Conservation (phyloP, 2,888 invertebrate genomes). For the Athalia rosae region DNA sequence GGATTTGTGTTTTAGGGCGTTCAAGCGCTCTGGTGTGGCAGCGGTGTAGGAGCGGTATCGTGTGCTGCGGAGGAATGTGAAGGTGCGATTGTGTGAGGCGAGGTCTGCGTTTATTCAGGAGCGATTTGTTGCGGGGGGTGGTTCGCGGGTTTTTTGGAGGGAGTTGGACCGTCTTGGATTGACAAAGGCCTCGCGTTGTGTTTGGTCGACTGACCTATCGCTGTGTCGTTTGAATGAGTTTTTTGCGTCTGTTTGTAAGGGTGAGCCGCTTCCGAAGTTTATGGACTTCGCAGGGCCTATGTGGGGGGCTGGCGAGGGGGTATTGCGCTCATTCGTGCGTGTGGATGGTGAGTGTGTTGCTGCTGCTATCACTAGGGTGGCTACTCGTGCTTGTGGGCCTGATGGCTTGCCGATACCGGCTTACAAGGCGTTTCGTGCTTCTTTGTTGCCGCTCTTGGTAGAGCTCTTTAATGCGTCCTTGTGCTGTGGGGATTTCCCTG, state of each 20-base stretch:
- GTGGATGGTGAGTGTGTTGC: not conserved
- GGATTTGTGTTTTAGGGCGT: not conserved
- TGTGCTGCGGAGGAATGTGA: not conserved
- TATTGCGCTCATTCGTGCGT: too few species aligned
- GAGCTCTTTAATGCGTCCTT: constrained; percentile 33
- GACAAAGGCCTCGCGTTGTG: not conserved
- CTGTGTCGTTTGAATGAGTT: not conserved
- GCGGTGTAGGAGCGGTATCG: not conserved
- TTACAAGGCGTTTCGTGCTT: not conserved
- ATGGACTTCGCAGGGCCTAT: not conserved
- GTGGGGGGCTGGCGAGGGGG: not conserved
- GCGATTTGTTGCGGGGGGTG: not conserved
- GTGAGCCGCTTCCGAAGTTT: not conserved
- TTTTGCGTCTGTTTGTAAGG: not conserved
- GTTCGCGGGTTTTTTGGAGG: not conserved
- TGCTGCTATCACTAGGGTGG: not conserved
- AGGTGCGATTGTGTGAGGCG: not conserved
- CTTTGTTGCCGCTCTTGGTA: not conserved
- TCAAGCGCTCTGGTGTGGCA: not conserved
- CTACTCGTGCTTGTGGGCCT: not conserved
- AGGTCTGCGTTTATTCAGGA: not conserved
- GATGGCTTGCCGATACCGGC: not conserved
- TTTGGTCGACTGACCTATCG: not conserved
- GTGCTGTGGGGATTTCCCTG: constrained; percentile 48
- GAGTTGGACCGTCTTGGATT: not conserved